These are phyloP conservation scores for Elysia crispata DNA, from an alignment of 2,888 invertebrate species.

Conservation along the genomic window DNA sequence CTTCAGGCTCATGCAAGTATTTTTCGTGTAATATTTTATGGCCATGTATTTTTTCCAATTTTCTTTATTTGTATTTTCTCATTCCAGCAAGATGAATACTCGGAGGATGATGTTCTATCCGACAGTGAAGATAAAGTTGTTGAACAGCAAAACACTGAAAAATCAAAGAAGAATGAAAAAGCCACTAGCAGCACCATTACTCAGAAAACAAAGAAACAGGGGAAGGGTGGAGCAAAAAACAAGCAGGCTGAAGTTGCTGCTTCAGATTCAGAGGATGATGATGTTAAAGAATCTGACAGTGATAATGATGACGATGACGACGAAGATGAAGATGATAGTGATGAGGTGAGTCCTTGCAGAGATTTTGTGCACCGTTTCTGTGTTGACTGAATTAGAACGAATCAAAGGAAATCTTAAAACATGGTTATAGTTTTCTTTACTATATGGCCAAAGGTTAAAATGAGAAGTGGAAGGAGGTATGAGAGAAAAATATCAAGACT, in stretches of 20 bases:
- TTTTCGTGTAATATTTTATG: no score
- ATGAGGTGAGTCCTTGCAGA: constrained; percentile 30
- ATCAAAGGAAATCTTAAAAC: background rate
- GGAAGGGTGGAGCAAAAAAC: constrained; percentile 18
- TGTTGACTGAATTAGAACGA: background rate
- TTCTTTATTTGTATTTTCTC: background rate
- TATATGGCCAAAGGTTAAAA: no score
- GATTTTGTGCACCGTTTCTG: background rate
- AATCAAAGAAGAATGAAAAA: no score
- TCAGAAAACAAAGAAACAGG: constrained; percentile 16
- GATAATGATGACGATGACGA: constrained; percentile 72
- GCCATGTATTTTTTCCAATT: constrained; percentile 5
- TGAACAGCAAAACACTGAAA: no score
- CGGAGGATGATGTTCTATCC: constrained; percentile 75
- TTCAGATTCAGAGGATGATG: constrained; percentile 50
- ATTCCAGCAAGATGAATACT: constrained; percentile 83
- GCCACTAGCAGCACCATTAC: no score
- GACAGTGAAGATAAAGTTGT: no score
- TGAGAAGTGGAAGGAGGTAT: no score
- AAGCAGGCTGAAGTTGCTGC: background rate
- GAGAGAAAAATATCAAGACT: no score
- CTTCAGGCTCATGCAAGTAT: no score
- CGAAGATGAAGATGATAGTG: constrained; percentile 68
- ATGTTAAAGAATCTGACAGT: constrained; percentile 69
- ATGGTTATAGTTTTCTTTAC: background rate